Evolutionary conservation across 1,140 invertebrate genomes (phyloP).

Genomic region (Conus ventricosus): DNA sequence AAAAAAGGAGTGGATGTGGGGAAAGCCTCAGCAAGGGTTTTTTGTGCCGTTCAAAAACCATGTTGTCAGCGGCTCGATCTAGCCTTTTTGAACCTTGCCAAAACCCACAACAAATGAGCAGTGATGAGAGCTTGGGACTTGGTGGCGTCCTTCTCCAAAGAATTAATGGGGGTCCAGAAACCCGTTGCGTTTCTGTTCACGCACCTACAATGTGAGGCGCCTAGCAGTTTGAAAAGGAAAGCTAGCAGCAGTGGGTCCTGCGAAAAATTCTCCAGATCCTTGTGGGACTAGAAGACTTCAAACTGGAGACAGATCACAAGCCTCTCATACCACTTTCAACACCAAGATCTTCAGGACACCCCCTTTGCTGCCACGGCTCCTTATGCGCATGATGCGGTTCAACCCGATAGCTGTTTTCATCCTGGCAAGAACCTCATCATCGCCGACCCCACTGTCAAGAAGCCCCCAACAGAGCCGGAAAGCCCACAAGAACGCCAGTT

Average conservation of each 20-base stretch:
- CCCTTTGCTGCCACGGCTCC: neutral
- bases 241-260: neutral
- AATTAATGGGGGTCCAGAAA: conserved; percentile 25
- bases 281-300: neutral
- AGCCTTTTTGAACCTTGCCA: neutral
- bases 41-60: no score
- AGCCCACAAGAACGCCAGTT: neutral
- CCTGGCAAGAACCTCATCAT: neutral
- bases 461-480: neutral
- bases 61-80: neutral
- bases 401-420: neutral
- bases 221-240: neutral
- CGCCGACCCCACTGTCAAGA: neutral
- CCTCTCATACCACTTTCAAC: neutral
- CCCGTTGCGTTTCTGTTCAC: neutral
- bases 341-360: neutral
- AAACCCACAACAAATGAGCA: conserved; percentile 14
- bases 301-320: neutral
- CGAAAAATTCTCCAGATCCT: conserved; percentile 12
- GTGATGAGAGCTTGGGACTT: neutral
- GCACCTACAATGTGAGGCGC: neutral
- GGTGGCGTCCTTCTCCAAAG: conserved; percentile 29
- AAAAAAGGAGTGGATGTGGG: no score
- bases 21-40: no score
- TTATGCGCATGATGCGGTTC: neutral